phyloP scores from a whole-genome alignment of 2,797 vertebrate genomes.

The Acropternis orthonyx region DNA sequence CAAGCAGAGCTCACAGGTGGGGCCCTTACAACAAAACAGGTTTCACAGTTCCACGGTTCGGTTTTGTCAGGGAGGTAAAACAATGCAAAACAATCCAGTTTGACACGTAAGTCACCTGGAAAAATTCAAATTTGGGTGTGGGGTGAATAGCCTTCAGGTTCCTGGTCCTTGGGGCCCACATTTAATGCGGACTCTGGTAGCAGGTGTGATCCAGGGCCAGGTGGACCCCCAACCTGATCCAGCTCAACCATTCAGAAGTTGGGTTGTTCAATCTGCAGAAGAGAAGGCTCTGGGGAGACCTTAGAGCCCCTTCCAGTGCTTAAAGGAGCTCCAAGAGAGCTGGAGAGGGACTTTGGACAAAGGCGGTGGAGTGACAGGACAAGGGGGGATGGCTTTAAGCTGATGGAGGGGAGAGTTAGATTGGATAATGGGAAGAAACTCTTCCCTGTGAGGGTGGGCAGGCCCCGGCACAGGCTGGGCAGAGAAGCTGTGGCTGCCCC shows the following conservation, averaged over 20 bases:
- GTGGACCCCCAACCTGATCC: neutral
- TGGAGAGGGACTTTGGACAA: too few species aligned
- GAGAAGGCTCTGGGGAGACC: neutral
- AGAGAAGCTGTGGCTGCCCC: neutral
- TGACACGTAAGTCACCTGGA: neutral
- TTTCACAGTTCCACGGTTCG: neutral
- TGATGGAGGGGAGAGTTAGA: fast-evolving
- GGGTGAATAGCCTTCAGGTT: neutral
- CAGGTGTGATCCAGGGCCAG: fast-evolving
- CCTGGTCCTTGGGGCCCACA: fast-evolving
- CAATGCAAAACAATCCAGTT: fast-evolving
- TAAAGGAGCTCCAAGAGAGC: neutral
- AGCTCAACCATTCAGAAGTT: neutral
- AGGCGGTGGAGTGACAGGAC: too few species aligned
- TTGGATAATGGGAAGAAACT: neutral
- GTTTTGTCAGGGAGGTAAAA: neutral
- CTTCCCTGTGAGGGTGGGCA: neutral
- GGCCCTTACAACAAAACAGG: neutral
- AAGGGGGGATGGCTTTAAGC: neutral
- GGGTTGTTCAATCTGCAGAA: neutral
- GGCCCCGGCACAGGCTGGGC: neutral
- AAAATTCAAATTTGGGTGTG: neutral
- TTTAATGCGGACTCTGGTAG: neutral
- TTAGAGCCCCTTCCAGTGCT: neutral
- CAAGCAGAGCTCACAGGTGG: neutral